Evolutionary conservation across 1,140 invertebrate genomes (phyloP).

Genomic region (Maconellicoccus hirsutus): DNA sequence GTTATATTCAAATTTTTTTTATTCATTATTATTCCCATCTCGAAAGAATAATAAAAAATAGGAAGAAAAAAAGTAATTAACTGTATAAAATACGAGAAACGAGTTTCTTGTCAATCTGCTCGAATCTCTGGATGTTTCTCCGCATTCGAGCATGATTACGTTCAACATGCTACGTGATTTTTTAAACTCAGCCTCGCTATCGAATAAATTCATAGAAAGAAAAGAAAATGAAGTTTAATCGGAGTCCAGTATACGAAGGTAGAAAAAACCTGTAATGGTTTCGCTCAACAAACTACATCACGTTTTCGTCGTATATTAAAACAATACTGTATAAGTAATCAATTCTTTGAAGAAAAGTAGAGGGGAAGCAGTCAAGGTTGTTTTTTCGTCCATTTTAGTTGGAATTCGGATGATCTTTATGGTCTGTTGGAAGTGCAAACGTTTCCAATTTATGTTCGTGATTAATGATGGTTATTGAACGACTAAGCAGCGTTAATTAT

Average conservation of each 20-base stretch:
- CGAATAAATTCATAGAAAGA: constrained; percentile 13
- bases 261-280: constrained; percentile 1
- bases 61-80: constrained; percentile 16
- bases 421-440: background rate
- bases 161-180: constrained; percentile 4
- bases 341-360: background rate
- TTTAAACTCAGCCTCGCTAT: background rate
- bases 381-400: background rate
- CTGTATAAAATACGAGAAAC: constrained; percentile 5
- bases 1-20: constrained; percentile 20
- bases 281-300: background rate
- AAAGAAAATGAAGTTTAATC: constrained; percentile 22
- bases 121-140: constrained; percentile 6
- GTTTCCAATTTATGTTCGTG: background rate
- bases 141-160: background rate
- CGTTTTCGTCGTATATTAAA: constrained; percentile 17
- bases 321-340: background rate
- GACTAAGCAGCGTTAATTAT: background rate
- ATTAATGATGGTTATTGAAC: constrained; percentile 5
- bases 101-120: constrained; percentile 18
- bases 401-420: background rate
- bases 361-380: background rate
- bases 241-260: background rate
- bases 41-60: background rate
- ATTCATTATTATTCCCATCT: constrained; percentile 20